Evolutionary conservation across 2,113 vertebrate genomes (phyloP).

Genomic region (Etia nguti): DNA sequence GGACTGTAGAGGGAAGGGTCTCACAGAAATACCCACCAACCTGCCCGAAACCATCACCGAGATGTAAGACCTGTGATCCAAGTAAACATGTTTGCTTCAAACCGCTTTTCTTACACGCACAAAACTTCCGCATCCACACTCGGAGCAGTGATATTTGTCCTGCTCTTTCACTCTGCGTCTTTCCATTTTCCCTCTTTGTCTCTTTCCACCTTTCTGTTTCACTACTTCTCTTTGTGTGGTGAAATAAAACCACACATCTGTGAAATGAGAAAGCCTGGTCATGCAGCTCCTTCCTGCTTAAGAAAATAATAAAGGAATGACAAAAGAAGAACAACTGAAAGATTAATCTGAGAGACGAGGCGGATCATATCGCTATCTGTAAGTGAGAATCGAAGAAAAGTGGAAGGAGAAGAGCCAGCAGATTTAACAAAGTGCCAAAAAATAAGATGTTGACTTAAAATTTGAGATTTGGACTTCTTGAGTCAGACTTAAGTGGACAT

Average conservation of each 20-base stretch:
- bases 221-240: slow-evolving; percentile 15
- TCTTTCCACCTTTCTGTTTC: slow-evolving; percentile 38
- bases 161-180: not conserved
- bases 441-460: not conserved
- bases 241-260: slow-evolving; percentile 65
- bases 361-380: slow-evolving; percentile 8
- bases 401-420: not conserved
- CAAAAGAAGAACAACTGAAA: slow-evolving; percentile 30
- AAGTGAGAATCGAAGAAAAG: not conserved
- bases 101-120: not conserved
- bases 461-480: not conserved
- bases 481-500: not conserved
- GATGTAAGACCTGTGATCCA: slow-evolving; percentile 77
- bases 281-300: slow-evolving; percentile 57
- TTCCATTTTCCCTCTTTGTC: slow-evolving; percentile 20
- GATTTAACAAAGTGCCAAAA: not conserved
- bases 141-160: slow-evolving; percentile 17
- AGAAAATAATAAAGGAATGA: slow-evolving; percentile 51
- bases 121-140: not conserved
- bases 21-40: slow-evolving; percentile 93
- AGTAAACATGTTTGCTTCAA: not conserved
- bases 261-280: slow-evolving; percentile 71
- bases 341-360: slow-evolving; percentile 43
- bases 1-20: slow-evolving; percentile 94
- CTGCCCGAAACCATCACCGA: slow-evolving; percentile 98